Percentiles rank a stretch among this genome's conserved stretches.
Conservation (phyloP, 2,797 vertebrate species). For the Sebastes taczanowskii region DNA sequence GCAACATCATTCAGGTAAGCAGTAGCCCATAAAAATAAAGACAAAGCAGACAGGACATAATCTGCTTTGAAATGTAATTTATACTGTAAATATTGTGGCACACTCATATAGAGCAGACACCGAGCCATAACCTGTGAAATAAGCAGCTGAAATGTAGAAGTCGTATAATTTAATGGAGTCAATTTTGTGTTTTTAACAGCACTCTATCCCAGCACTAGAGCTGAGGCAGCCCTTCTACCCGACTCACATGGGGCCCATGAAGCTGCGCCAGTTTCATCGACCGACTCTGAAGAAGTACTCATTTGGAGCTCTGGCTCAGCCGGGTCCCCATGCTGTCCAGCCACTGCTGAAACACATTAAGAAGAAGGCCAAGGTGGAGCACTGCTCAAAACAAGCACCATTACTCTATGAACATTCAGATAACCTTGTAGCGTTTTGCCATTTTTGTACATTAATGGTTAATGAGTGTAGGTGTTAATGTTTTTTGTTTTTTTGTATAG, state of each 20-base stretch:
- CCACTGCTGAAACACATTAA: constrained; percentile 97
- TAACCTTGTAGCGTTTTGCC: neutral
- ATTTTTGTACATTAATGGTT: neutral
- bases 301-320: constrained; percentile 93
- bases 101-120: neutral
- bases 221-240: constrained; percentile 98
- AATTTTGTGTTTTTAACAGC: constrained; percentile 77
- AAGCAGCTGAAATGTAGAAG: neutral
- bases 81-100: neutral
- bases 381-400: neutral
- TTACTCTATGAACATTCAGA: neutral
- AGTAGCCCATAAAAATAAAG: neutral
- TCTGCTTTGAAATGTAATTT: neutral
- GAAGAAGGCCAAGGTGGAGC: constrained; percentile 96
- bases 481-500: constrained; percentile 69
- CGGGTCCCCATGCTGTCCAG: constrained; percentile 91
- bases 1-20: constrained; percentile 97
- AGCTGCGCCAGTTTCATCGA: constrained; percentile 94
- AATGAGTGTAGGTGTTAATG: neutral
- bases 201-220: constrained; percentile 97
- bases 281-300: constrained; percentile 95
- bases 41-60: neutral
- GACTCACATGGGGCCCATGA: constrained; percentile 99
- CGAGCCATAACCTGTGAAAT: neutral
- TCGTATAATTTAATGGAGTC: neutral